A percentile compares a stretch with the other conserved stretches of the same genome.
phyloP scores from a whole-genome alignment of 1,140 invertebrate genomes.

The Micrasema minimum region DNA sequence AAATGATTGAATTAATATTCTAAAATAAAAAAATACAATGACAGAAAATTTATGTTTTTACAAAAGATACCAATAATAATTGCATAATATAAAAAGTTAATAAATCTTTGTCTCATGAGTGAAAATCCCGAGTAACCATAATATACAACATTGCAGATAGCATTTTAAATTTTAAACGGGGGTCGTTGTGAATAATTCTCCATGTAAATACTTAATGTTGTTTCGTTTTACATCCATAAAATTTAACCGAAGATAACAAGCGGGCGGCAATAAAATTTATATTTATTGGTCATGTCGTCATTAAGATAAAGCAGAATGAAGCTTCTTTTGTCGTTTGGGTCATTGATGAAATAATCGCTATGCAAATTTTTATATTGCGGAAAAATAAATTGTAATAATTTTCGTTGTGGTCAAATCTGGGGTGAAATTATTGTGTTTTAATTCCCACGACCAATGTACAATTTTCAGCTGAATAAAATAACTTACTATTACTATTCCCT shows the following conservation, averaged over 20 bases:
- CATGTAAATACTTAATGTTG: conserved; percentile 31
- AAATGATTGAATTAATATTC: too few species aligned
- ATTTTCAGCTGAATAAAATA: too few species aligned
- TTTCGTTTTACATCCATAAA: conserved; percentile 30
- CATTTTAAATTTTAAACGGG: conserved; percentile 28
- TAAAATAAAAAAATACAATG: too few species aligned
- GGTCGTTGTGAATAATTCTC: conserved; percentile 33
- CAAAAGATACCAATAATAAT: too few species aligned
- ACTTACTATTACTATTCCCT: too few species aligned
- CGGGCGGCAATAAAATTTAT: conserved; percentile 37
- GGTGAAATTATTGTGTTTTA: too few species aligned
- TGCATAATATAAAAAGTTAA: too few species aligned
- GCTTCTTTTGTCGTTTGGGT: conserved; percentile 36
- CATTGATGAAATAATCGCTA: conserved; percentile 28
- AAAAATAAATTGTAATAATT: conserved; percentile 10
- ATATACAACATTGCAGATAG: conserved; percentile 19
- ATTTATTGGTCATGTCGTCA: conserved; percentile 41
- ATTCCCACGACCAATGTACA: too few species aligned
- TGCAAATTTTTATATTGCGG: conserved; percentile 15
- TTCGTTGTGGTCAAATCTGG: background rate
- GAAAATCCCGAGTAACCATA: too few species aligned
- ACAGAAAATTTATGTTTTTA: too few species aligned
- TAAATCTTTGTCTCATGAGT: too few species aligned
- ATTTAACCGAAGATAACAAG: conserved; percentile 37
- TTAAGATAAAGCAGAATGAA: conserved; percentile 40